Base-by-base conservation (phyloP, 2,797 vertebrate species). In the Coregonus ussuriensis region DNA sequence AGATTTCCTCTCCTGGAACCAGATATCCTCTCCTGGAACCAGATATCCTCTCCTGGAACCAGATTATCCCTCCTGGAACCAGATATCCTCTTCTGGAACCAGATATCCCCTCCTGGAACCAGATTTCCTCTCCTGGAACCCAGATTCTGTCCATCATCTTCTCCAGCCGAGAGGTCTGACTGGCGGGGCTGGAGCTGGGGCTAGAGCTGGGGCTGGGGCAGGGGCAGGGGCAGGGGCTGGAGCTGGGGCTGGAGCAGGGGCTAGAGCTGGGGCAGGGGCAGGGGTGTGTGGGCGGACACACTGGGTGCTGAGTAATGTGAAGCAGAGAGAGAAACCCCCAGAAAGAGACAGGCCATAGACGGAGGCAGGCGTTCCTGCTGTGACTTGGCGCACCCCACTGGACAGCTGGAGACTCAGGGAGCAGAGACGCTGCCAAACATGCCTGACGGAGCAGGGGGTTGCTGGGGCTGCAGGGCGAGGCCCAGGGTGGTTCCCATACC, bases 351-450 rank as follows among this genome's bases (percentile, higher is more conserved):
- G 91, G 92, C 92, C 90, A 90, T 94, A 90, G 91, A 92, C 93
- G 92, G 93, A 91, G 94, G 93, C 95, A 95, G 95, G 95, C 92
- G 91, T 94, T 96, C 97, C 96, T 95, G 95, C 96, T 98, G 96
- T 95, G 96, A 96, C 95, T 97, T 99, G 97, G 96, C 97, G 94
- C 93, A 94, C 93, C 96, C 96, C 86, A 31, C 91, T 91, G 95
- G 97, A 97, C 97, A 98, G 96, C 96, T 98, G 96, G 96, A 96
- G 96, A 93, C 94, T 94, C 90, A 84, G 93, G 93, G 94, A 93
- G 89, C 91, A 90, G 92, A 94, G 89, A 88, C 67, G 84, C 92
- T 97, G 96, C 96, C 97, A 97, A 90, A 90, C 94, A 91, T 82
- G 92, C 80, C 91, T 95, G 93, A 93, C 91, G 81, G 91, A 94